Base-by-base conservation (phyloP, 1,140 invertebrate genomes). In the Papilio glaucus region DNA sequence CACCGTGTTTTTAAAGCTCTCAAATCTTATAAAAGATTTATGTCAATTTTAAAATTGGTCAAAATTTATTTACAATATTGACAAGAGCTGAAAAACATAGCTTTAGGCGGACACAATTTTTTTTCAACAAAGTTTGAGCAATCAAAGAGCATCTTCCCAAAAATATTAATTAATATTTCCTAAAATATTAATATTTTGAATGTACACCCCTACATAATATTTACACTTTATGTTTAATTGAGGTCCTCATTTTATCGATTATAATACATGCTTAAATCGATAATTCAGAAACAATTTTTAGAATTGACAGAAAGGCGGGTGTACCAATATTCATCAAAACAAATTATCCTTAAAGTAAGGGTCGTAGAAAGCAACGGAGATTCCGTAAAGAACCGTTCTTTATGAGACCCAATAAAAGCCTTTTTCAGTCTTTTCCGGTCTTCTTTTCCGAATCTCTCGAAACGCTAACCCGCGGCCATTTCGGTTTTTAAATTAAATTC, bases 391-490 rank as follows among this genome's bases (percentile, higher is more conserved):
- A 33, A 33, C 29, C 18, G 21, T 18, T 53, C 49, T 13, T 9
- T 53, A 24, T 24, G 18, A 24, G 21, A 53, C 18, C 1, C 21
- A 24, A 12, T 26, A 57, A 49, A 57, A 57, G 49, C 49, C 21
- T 24, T 24, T 53, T 57, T 57, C 49, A 57, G 49, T 57, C 49
- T 57, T 57, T 10, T 26, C 18, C 49, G 49, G 49, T 24, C 15
- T 21, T 57, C 24, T 53, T 26, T 49, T 26, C 21, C 49, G 9
- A 9, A 2, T 33, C 49, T 57, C 21, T 57, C 49, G 24, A 57
- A 57, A 26, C 24, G 18, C 9, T 3, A 57, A 24, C 9, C 21
- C 10, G 6, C 9, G 21, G 21, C 9, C 3, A 24, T 9, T 18
- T 45, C 8, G 15, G 42, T 45, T 45, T 12, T 0, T 5, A 24